Percentiles rank a stretch among this genome's conserved stretches.
Evolutionary conservation across 2,113 vertebrate genomes (phyloP).

Genomic region (Cyanoderma ruficeps): DNA sequence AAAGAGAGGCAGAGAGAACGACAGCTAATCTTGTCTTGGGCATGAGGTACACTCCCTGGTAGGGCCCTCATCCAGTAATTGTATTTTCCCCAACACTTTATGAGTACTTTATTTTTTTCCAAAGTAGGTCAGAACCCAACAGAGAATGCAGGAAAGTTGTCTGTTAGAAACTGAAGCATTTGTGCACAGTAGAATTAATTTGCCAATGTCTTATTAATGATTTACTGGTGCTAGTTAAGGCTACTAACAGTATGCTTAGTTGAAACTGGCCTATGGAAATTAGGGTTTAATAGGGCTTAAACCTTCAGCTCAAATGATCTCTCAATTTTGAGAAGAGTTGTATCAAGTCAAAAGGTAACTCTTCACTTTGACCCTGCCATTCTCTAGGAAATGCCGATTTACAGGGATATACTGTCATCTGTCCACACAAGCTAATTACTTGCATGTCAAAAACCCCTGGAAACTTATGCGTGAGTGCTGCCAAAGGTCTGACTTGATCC

Average conservation of each 20-base stretch:
- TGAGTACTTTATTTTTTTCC: neutral
- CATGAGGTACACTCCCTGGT: neutral
- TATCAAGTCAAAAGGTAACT: neutral
- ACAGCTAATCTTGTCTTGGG: neutral
- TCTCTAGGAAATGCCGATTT: neutral
- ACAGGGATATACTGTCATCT: neutral
- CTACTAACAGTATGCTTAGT: neutral
- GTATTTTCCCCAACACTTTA: neutral
- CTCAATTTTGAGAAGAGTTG: neutral
- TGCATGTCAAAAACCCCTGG: neutral
- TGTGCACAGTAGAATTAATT: neutral
- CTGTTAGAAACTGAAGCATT: neutral
- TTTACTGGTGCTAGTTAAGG: neutral
- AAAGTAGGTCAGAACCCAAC: neutral
- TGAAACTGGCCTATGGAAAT: neutral
- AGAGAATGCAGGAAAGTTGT: neutral
- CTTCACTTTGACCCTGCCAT: neutral
- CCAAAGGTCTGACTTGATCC: neutral
- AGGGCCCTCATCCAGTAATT: neutral
- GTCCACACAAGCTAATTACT: neutral
- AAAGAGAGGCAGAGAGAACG: neutral
- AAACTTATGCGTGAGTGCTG: neutral
- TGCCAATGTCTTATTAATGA: neutral
- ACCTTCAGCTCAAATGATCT: neutral
- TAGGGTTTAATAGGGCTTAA: neutral